These are phyloP conservation scores for Malurus cyaneus DNA, from an alignment of 2,113 vertebrate genomes.

Conservation along the genomic window DNA sequence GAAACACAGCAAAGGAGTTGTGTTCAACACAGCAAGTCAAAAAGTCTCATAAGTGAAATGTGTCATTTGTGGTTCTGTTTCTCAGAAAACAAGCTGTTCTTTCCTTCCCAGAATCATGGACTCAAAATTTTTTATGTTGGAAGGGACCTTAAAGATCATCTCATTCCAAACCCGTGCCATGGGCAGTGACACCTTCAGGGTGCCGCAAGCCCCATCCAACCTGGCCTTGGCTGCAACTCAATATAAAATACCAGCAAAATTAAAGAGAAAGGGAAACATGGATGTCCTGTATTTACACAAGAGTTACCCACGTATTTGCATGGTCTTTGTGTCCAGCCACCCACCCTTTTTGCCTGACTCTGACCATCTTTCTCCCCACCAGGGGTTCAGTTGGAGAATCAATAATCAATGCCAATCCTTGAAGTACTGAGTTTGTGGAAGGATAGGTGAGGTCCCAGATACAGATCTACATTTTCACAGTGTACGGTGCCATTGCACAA, in stretches of 20 bases:
- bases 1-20: not conserved
- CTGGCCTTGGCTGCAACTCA: not conserved
- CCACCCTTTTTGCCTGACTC: not conserved
- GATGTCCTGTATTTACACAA: not conserved
- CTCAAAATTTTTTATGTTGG: not conserved
- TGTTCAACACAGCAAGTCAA: not conserved
- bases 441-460: not conserved
- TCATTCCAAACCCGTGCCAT: not conserved
- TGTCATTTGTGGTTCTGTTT: not conserved
- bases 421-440: not conserved
- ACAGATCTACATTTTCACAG: not conserved
- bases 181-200: not conserved
- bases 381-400: not conserved
- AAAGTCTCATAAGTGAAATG: not conserved
- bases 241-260: not conserved
- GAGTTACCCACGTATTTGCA: not conserved
- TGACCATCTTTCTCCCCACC: not conserved
- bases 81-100: not conserved
- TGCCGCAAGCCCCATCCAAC: not conserved
- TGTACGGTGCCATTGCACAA: not conserved
- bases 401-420: not conserved
- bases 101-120: not conserved
- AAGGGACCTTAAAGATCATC: not conserved
- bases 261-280: not conserved
- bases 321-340: not conserved